Evolutionary conservation across 2,797 vertebrate genomes (phyloP).

Genomic region (Mus minutoides): DNA sequence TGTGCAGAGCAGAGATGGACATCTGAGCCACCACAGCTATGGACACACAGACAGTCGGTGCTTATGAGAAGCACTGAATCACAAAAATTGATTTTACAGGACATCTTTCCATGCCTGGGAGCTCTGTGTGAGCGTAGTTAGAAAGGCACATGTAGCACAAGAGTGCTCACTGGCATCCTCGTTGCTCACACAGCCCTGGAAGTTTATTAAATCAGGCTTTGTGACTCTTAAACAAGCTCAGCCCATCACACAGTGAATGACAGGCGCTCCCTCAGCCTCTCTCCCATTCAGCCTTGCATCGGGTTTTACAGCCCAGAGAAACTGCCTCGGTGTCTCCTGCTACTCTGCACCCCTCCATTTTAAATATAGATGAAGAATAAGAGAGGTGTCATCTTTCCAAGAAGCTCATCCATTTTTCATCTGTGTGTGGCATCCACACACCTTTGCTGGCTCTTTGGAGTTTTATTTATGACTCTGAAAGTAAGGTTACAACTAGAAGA

Average conservation of each 20-base stretch:
- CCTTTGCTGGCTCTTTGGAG: slow-evolving; percentile 40
- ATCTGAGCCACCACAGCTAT: accelerated
- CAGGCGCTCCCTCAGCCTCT: neutral
- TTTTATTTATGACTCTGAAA: slow-evolving; percentile 72
- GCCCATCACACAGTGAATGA: neutral
- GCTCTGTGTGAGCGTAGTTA: neutral
- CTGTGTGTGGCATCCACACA: slow-evolving; percentile 49
- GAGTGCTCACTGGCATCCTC: neutral
- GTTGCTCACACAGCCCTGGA: slow-evolving; percentile 35
- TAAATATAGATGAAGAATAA: slow-evolving; percentile 70
- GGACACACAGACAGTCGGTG: neutral
- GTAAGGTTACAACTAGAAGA: slow-evolving; percentile 60
- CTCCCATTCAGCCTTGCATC: slow-evolving; percentile 3
- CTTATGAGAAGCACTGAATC: neutral
- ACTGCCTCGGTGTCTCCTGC: neutral
- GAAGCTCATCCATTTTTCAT: slow-evolving; percentile 74
- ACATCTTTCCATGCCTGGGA: neutral
- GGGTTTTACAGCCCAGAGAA: neutral
- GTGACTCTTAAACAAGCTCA: slow-evolving; percentile 50
- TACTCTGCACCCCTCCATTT: slow-evolving; percentile 34
- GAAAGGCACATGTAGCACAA: neutral
- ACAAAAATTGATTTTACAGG: neutral
- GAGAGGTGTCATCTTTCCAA: slow-evolving; percentile 18
- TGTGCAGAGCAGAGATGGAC: no score
- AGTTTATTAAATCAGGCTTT: slow-evolving; percentile 46